Evolutionary conservation across 2,113 vertebrate genomes (phyloP).

Genomic region (Candoia aspera): DNA sequence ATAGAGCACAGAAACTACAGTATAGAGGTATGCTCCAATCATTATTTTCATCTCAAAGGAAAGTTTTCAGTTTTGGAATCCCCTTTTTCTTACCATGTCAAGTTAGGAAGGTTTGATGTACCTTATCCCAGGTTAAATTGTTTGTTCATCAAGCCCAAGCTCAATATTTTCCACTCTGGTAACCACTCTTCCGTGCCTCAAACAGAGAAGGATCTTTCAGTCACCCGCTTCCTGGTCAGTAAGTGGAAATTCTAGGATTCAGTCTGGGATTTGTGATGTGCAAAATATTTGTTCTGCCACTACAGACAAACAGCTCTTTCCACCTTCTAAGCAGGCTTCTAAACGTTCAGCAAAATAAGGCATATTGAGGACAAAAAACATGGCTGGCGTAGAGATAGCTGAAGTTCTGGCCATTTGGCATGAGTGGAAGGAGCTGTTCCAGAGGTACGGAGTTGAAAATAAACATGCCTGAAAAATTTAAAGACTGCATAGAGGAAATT

Average conservation of each 20-base stretch:
- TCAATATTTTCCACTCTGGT: background rate
- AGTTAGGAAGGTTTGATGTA: background rate
- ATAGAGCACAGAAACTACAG: constrained; percentile 96
- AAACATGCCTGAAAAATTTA: background rate
- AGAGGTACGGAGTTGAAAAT: background rate
- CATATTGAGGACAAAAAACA: background rate
- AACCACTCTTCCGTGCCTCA: background rate
- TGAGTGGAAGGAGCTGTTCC: background rate
- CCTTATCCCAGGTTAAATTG: background rate
- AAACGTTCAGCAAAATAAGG: background rate
- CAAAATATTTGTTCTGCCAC: background rate
- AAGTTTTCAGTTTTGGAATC: background rate
- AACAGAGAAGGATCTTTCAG: background rate
- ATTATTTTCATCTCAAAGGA: constrained; percentile 3
- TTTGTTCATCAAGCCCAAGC: background rate
- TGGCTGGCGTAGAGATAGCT: background rate
- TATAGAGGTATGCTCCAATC: constrained; percentile 86
- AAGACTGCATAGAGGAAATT: background rate
- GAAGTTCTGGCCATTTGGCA: background rate
- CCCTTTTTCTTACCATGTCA: background rate
- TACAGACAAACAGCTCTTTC: background rate
- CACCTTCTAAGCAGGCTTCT: background rate
- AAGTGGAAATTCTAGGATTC: background rate
- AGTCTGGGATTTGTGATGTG: background rate
- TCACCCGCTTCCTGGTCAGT: background rate